Evolutionary conservation across 2,113 vertebrate species (phyloP), one percentile per base, ranked within the genome.

Genomic region (Muntiacus muntjak): DNA sequence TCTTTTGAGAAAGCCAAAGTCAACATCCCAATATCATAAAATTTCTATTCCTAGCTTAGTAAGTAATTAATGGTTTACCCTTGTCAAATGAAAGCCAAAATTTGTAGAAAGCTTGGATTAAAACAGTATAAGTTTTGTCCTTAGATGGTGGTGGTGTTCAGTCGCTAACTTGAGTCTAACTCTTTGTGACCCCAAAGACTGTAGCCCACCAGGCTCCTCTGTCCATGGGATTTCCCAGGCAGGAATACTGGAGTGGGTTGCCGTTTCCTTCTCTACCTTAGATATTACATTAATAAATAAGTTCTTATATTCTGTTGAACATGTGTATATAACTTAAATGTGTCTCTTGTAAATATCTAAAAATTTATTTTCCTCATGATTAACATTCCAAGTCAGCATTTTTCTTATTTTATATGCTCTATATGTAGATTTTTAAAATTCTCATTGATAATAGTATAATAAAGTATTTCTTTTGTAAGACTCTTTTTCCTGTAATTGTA

Each of bases 291-390:
- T 90, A 26, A 92, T 82, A 62, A 45, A 12, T 71, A 40, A 36
- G 43, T 78, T 81, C 67, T 91, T 83, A 85, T 79, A 50, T 71
- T 89, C 36, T 58, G 19, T 87, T 94, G 40, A 83, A 23, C 64
- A 55, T 21, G 90, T 55, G 57, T 67, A 43, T 67, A 19, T 84
- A 50, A 79, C 43, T 91, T 93, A 76, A 91, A 81, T 87, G 6
- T 92, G 26, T 92, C 25, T 91, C 26, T 96, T 78, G 45, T 55
- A 89, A 94, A 55, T 96, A 93, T 74, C 33, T 96, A 93, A 92
- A 96, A 95, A 87, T 84, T 52, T 88, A 3, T 33, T 86, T 91
- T 94, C 30, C 54, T 4, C 23, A 17, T 47, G 7, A 26, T 88
- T 91, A 74, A 45, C 26, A 79, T 92, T 89, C 45, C 23, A 81